phyloP scores from a whole-genome alignment of 1,140 invertebrate species.

The Anagrus nilaparvatae region DNA sequence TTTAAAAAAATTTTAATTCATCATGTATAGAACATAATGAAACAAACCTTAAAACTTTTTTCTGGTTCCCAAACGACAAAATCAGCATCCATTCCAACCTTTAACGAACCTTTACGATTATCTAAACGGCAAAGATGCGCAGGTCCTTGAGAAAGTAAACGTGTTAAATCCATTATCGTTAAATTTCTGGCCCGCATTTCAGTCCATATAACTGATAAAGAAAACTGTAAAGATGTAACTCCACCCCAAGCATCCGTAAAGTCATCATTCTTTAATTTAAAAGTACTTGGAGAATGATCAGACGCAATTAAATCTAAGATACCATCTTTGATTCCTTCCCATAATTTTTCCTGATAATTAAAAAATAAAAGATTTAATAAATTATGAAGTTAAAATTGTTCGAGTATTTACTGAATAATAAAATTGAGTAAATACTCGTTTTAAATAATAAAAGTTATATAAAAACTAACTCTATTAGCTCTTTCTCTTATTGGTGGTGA shows the following conservation, averaged over 20 bases:
- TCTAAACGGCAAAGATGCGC: slow-evolving; percentile 51
- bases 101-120: slow-evolving; percentile 48
- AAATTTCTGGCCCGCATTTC: slow-evolving; percentile 42
- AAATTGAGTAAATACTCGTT: too few species aligned
- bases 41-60: slow-evolving; percentile 43
- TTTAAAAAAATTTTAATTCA: too few species aligned
- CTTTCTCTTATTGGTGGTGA: slow-evolving; percentile 56
- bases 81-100: slow-evolving; percentile 57
- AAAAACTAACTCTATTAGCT: slow-evolving; percentile 44
- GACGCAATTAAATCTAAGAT: slow-evolving; percentile 58
- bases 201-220: slow-evolving; percentile 58
- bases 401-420: too few species aligned
- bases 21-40: too few species aligned
- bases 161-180: slow-evolving; percentile 37
- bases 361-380: slow-evolving; percentile 5
- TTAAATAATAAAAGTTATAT: too few species aligned
- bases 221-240: slow-evolving; percentile 63
- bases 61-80: slow-evolving; percentile 62
- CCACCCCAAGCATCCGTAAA: slow-evolving; percentile 64
- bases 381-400: slow-evolving; percentile 10
- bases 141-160: slow-evolving; percentile 50
- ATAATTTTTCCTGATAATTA: slow-evolving; percentile 45
- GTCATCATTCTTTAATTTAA: slow-evolving; percentile 49
- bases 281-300: slow-evolving; percentile 64
- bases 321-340: slow-evolving; percentile 48